Conservation (phyloP, 2,113 vertebrate species). For the Strix uralensis region DNA sequence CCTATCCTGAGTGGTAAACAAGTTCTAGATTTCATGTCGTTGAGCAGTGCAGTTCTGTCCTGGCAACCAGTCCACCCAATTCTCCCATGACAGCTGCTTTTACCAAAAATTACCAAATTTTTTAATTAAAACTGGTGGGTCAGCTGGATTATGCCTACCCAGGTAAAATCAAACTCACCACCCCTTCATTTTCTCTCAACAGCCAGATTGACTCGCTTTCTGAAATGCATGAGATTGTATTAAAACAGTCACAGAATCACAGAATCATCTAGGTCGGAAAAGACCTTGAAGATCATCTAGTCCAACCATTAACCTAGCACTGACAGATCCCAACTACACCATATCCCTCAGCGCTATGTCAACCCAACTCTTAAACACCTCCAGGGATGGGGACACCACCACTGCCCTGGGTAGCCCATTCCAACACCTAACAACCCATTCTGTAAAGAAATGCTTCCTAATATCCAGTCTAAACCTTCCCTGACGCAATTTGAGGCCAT, state of each 20-base stretch:
- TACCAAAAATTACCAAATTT: neutral
- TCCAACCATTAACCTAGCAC: too few species aligned
- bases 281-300: too few species aligned
- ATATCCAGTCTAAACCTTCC: too few species aligned
- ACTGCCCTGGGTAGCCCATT: too few species aligned
- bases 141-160: neutral
- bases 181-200: neutral
- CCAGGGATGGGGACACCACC: too few species aligned
- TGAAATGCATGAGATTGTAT: neutral
- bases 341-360: too few species aligned
- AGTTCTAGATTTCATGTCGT: neutral
- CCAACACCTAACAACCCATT: too few species aligned
- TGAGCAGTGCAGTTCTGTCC: neutral
- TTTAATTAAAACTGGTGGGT: neutral
- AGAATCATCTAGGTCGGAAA: too few species aligned
- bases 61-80: neutral
- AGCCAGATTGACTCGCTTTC: neutral
- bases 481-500: too few species aligned
- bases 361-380: too few species aligned
- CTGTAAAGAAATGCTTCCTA: too few species aligned
- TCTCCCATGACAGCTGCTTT: neutral
- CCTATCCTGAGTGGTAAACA: neutral
- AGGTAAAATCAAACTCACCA: neutral
- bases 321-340: too few species aligned
- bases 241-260: neutral